Base-by-base conservation (phyloP, 2,113 vertebrate species). In the Turdus rufiventris region DNA sequence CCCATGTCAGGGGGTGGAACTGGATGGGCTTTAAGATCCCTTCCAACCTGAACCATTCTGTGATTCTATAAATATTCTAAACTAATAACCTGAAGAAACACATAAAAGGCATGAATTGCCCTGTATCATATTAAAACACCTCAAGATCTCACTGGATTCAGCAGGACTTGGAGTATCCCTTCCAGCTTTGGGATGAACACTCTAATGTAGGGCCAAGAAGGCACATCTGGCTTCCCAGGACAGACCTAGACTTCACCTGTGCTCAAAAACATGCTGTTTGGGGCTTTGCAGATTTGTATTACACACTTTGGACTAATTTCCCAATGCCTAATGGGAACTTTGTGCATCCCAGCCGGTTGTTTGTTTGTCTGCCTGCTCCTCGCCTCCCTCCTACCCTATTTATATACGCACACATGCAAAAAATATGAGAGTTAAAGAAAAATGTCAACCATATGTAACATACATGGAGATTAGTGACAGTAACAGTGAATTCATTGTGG, bases 401-500 rank as follows among this genome's bases (percentile, higher is more conserved):
- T 93, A 95, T 95, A 83, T 70, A 91, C 26, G 63, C 87, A 91
- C 92, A 93, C 77, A 94, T 93, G 75, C 94, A 94, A 91, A 96
- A 96, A 93, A 91, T 91, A 79, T 82, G 92, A 88, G 93, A 82
- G 67, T 94, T 97, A 93, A 90, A 94, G 94, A 97, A 96, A 94
- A 95, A 96, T 95, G 94, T 85, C 89, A 96, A 85, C 94, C 91
- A 89, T 95, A 93, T 90, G 75, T 97, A 97, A 89, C 91, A 93
- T 95, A 81, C 71, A 96, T 94, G 94, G 91, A 90, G 71, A 96
- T 95, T 93, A 93, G 88, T 90, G 93, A 91, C 84, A 96, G 18
- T 87, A 97, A 94, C 91, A 94, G 88, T 94, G 92, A 87, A 93
- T 89, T 94, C 94, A 93, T 91, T 97, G 91, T 96, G 92, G 93